A percentile compares a stretch with the other conserved stretches of the same genome.
Conservation (phyloP, 2,888 invertebrate genomes). For the Priapulus caudatus region DNA sequence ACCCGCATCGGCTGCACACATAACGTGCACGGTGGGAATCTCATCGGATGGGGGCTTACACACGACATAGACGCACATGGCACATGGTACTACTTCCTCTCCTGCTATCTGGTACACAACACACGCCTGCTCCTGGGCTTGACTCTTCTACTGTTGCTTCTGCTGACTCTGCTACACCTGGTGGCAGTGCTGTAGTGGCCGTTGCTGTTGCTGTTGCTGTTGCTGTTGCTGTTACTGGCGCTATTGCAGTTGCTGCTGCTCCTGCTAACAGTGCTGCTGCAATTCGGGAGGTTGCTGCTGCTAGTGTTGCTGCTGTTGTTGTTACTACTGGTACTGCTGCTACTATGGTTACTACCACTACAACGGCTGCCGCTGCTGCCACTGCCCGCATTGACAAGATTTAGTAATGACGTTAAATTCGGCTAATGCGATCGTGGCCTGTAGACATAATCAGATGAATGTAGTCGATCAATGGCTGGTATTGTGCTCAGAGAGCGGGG, state of each 20-base stretch:
- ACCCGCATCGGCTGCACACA: no score
- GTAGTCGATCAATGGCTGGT: no score
- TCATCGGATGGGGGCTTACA: no score
- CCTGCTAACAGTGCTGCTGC: not conserved
- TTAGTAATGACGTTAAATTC: no score
- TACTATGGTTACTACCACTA: slow-evolving; percentile 10
- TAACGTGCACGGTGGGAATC: no score
- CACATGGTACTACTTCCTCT: not conserved
- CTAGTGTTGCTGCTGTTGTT: slow-evolving; percentile 10
- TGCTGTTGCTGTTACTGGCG: not conserved
- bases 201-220: no score
- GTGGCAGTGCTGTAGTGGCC: not conserved
- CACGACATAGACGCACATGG: not conserved
- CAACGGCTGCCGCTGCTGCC: slow-evolving; percentile 14
- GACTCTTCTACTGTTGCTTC: not conserved
- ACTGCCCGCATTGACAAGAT: no score
- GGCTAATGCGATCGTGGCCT: no score
- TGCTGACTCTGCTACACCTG: not conserved
- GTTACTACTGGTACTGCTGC: slow-evolving; percentile 12
- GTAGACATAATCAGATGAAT: no score
- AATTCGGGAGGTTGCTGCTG: not conserved
- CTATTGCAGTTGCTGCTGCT: not conserved
- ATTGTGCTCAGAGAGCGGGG: no score
- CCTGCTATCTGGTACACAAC: not conserved
- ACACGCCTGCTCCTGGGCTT: not conserved